Conservation (phyloP, 2,888 invertebrate species). For the Blera fallax region DNA sequence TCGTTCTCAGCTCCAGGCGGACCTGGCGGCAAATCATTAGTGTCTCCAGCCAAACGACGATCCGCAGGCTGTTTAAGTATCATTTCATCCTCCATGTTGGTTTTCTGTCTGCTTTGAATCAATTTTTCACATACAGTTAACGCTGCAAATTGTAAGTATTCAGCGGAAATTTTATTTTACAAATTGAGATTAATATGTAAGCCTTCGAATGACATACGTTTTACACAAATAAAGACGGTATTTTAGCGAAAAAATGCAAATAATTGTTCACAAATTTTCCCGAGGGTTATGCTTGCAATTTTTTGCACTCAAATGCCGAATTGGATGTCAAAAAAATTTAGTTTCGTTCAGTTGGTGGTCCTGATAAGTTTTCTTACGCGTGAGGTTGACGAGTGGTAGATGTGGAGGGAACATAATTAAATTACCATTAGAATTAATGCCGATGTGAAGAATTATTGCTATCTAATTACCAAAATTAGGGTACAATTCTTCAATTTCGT, state of each 20-base stretch:
- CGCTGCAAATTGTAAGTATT: neutral
- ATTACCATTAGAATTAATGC: too few species aligned
- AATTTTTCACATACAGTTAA: neutral
- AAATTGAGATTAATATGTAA: neutral
- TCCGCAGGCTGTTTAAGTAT: constrained; percentile 77
- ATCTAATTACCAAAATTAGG: too few species aligned
- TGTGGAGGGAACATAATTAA: neutral
- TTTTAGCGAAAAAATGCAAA: neutral
- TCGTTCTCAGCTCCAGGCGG: constrained; percentile 80
- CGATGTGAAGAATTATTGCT: too few species aligned
- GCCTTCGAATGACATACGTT: neutral
- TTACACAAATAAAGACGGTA: neutral
- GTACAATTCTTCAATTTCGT: too few species aligned
- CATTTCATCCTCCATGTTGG: constrained; percentile 79
- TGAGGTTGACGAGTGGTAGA: neutral
- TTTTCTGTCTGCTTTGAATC: neutral
- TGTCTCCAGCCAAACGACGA: constrained; percentile 76
- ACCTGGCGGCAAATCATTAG: constrained; percentile 77
- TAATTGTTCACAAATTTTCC: neutral
- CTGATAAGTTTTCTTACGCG: neutral
- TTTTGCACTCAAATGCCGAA: constrained; percentile 1
- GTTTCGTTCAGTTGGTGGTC: neutral
- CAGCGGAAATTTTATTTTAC: neutral
- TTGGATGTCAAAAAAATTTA: neutral
- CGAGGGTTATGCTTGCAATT: neutral